Evolutionary conservation across 2,113 vertebrate genomes (phyloP).

Genomic region (Poeciliopsis prolifica): DNA sequence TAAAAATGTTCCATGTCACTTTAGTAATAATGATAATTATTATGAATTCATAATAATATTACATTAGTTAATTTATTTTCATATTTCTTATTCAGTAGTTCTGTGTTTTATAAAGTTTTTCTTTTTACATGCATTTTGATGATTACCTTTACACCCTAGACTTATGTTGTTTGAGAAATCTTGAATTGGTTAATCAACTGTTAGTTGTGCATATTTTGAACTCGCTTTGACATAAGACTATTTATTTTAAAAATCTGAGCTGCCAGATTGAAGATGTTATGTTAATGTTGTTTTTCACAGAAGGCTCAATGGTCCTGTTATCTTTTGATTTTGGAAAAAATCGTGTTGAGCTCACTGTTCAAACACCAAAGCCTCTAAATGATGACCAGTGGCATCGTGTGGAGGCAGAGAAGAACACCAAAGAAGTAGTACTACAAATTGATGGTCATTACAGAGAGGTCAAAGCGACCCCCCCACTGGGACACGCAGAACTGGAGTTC

Average conservation of each 20-base stretch:
- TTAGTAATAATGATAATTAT: no score
- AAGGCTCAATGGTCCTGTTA: slow-evolving; percentile 84
- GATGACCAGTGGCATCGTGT: slow-evolving; percentile 95
- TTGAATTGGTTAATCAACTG: no score
- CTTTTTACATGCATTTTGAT: no score
- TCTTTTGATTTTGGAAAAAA: slow-evolving; percentile 92
- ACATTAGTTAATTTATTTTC: no score
- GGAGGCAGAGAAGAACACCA: slow-evolving; percentile 89
- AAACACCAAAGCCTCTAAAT: slow-evolving; percentile 83
- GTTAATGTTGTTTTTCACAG: slow-evolving; percentile 65
- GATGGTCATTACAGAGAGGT: slow-evolving; percentile 84
- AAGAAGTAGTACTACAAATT: slow-evolving; percentile 89
- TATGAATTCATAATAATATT: no score
- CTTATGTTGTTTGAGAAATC: no score
- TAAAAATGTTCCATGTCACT: no score
- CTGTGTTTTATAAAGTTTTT: no score
- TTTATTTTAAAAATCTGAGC: neutral
- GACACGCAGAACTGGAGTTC: slow-evolving; percentile 87
- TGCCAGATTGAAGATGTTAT: neutral
- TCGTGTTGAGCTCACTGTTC: slow-evolving; percentile 85
- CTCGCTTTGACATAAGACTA: neutral
- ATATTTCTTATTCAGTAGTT: no score
- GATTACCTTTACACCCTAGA: no score
- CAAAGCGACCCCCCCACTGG: slow-evolving; percentile 81
- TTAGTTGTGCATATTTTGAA: no score